Evolutionary conservation across 2,888 invertebrate genomes (phyloP).

Genomic region (Chymomyza caudatula): DNA sequence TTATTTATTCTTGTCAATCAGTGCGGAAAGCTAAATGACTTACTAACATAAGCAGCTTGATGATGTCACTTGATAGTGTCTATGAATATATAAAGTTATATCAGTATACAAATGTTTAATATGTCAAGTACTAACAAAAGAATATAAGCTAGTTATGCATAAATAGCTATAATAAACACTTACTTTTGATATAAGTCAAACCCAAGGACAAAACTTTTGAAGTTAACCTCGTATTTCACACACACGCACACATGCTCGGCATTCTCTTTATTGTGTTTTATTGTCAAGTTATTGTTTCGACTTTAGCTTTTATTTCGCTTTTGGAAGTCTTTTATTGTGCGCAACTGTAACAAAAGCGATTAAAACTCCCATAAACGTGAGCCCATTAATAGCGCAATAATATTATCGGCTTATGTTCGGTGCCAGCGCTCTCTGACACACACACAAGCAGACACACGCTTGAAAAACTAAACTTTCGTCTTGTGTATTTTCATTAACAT

Average conservation of each 20-base stretch:
- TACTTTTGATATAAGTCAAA: too few species aligned
- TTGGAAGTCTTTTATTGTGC: slow-evolving; percentile 3
- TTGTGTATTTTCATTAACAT: slow-evolving; percentile 74
- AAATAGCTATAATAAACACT: neutral
- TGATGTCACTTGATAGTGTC: too few species aligned
- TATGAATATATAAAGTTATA: neutral
- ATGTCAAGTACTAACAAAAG: neutral
- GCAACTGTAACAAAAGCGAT: slow-evolving; percentile 72
- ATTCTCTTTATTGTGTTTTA: slow-evolving; percentile 53
- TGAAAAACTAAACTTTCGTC: slow-evolving; percentile 62
- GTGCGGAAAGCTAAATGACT: too few species aligned
- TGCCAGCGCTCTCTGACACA: slow-evolving; percentile 31
- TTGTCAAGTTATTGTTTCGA: slow-evolving; percentile 68
- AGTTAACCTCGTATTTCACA: neutral
- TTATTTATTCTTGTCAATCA: too few species aligned
- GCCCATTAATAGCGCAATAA: slow-evolving; percentile 72
- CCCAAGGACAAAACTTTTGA: neutral
- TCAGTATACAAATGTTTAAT: neutral
- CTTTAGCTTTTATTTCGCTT: slow-evolving; percentile 31
- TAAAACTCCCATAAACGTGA: slow-evolving; percentile 73
- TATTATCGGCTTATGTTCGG: slow-evolving; percentile 71
- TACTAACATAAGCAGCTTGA: too few species aligned
- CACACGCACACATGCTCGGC: slow-evolving; percentile 39
- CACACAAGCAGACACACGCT: slow-evolving; percentile 15
- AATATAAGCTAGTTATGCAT: neutral